These are phyloP conservation scores for Pegoplata infirma DNA, from an alignment of 2,888 invertebrate species.

Conservation along the genomic window DNA sequence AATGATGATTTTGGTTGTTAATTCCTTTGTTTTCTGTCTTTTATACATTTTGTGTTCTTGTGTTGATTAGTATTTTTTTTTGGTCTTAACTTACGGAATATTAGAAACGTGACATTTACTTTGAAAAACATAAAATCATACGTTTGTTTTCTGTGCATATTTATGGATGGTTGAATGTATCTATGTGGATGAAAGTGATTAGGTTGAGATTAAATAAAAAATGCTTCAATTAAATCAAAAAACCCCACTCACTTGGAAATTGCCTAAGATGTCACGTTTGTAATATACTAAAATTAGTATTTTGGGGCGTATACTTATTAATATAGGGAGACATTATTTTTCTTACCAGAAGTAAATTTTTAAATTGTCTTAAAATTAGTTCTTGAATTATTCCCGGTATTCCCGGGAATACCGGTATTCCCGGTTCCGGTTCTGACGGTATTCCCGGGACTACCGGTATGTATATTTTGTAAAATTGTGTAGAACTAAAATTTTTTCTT, in stretches of 20 bases:
- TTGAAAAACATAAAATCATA: background rate
- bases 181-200: too few species aligned
- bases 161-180: too few species aligned
- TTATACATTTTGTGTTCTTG: background rate
- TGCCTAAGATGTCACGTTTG: slow-evolving; percentile 32
- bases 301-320: background rate
- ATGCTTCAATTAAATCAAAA: slow-evolving; percentile 12
- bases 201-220: background rate
- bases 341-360: too few species aligned
- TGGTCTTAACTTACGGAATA: slow-evolving; percentile 35
- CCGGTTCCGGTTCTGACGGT: too few species aligned
- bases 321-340: background rate
- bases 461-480: too few species aligned
- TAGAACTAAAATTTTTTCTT: too few species aligned
- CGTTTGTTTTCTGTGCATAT: too few species aligned
- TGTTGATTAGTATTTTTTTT: slow-evolving; percentile 38
- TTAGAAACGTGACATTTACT: slow-evolving; percentile 51
- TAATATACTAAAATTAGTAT: slow-evolving; percentile 4
- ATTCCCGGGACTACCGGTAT: too few species aligned
- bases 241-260: background rate
- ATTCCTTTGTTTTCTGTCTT: background rate
- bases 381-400: too few species aligned
- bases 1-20: slow-evolving; percentile 25
- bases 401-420: too few species aligned
- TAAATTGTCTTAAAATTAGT: too few species aligned